A percentile compares a stretch with the other conserved stretches of the same genome.
Conservation (phyloP, 2,113 vertebrate genomes). For the Rhineura floridana region DNA sequence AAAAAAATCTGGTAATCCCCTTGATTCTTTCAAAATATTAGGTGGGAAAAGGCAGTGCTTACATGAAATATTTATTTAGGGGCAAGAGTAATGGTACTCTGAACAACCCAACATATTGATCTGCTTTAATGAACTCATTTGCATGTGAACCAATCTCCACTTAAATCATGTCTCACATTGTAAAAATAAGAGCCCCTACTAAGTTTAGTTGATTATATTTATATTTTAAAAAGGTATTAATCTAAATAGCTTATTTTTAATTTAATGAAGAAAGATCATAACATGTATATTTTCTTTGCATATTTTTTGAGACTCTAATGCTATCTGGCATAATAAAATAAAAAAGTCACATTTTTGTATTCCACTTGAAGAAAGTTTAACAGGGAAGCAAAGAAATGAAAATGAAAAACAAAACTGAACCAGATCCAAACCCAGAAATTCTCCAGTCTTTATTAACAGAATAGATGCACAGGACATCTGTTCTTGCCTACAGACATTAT, state of each 20-base stretch:
- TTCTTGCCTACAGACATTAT: neutral
- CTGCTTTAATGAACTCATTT: slow-evolving; percentile 1
- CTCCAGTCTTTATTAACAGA: too few relatives aligned
- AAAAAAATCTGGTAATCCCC: slow-evolving; percentile 49
- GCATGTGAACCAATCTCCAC: neutral
- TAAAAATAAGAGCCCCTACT: neutral
- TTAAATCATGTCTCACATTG: neutral
- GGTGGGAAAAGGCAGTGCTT: neutral
- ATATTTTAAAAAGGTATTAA: neutral
- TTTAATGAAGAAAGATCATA: neutral
- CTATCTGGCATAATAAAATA: neutral
- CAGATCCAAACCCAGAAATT: neutral
- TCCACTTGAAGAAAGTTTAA: neutral
- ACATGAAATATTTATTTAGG: slow-evolving; percentile 8
- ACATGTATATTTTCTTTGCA: neutral
- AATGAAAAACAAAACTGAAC: neutral
- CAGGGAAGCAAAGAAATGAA: neutral
- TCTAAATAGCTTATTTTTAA: neutral
- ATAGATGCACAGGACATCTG: too few relatives aligned
- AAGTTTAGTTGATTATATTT: neutral
- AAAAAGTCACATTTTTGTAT: neutral
- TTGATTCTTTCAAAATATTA: slow-evolving; percentile 40
- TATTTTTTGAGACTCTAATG: neutral
- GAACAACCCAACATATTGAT: neutral
- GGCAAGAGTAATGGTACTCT: neutral